Evolutionary conservation across 2,113 vertebrate species (phyloP).

Genomic region (Notothenia coriiceps): DNA sequence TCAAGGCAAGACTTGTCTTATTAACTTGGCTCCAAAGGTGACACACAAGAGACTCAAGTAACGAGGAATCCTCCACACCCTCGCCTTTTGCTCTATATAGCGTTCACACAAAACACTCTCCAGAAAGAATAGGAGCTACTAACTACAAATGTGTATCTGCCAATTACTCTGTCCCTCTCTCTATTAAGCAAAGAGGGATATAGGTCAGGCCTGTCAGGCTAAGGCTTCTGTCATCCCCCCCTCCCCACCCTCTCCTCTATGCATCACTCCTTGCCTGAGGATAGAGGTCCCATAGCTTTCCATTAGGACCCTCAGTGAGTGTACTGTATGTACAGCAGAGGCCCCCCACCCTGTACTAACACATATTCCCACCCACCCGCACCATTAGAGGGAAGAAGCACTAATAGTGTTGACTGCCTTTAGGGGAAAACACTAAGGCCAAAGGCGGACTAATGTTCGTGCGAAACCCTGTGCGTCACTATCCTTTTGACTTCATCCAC

Average conservation of each 20-base stretch:
- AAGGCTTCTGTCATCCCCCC: constrained; percentile 86
- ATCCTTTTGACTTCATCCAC: constrained; percentile 32
- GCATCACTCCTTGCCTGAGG: constrained; percentile 90
- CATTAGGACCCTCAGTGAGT: constrained; percentile 90
- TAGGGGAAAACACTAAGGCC: constrained; percentile 79
- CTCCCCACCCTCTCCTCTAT: constrained; percentile 51
- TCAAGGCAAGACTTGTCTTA: neutral
- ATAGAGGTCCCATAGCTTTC: constrained; percentile 91
- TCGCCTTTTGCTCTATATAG: neutral
- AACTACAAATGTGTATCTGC: constrained; percentile 51
- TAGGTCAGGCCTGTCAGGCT: constrained; percentile 97
- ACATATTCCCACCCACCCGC: constrained; percentile 73
- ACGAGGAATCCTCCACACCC: constrained; percentile 8
- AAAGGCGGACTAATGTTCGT: constrained; percentile 69
- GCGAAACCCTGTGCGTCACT: neutral
- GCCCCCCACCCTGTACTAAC: constrained; percentile 14
- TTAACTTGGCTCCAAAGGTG: constrained; percentile 11
- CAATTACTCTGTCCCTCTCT: constrained; percentile 51
- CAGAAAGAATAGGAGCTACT: neutral
- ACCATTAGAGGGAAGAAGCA: constrained; percentile 85
- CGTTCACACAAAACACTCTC: constrained; percentile 7
- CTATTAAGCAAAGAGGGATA: constrained; percentile 85
- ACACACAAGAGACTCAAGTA: constrained; percentile 30
- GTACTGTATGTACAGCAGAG: constrained; percentile 81
- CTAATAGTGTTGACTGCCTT: constrained; percentile 87